phyloP scores from a whole-genome alignment of 1,140 invertebrate species.

The Drosophila tsacasi region DNA sequence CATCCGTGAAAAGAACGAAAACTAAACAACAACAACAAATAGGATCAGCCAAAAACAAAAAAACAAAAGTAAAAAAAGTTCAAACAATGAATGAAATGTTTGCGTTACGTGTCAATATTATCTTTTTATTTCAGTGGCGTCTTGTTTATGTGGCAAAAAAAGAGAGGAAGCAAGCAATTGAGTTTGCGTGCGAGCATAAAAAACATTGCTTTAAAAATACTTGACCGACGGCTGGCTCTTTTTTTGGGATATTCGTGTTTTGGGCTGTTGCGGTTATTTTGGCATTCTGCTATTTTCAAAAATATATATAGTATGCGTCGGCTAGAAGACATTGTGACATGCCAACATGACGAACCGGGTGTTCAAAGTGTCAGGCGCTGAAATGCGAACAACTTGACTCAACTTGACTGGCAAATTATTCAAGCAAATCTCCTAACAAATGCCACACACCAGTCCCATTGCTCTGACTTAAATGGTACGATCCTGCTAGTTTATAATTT shows the following conservation, averaged over 20 bases:
- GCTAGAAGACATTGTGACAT: conserved; percentile 67
- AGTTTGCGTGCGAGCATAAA: conserved; percentile 62
- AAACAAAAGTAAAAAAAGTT: conserved; percentile 19
- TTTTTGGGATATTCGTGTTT: not conserved
- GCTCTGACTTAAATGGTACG: conserved; percentile 9
- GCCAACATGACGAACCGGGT: conserved; percentile 75
- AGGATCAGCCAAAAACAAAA: conserved; percentile 17
- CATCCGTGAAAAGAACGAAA: conserved; percentile 19
- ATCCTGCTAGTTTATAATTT: conserved; percentile 42
- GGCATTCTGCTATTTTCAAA: conserved; percentile 52
- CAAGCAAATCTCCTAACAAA: conserved; percentile 23
- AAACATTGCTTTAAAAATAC: conserved; percentile 80
- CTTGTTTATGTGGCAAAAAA: conserved; percentile 68
- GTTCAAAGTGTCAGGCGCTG: conserved; percentile 78
- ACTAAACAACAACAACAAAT: conserved; percentile 42
- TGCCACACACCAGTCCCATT: conserved; percentile 14
- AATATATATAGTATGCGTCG: conserved; percentile 36
- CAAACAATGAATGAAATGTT: conserved; percentile 82
- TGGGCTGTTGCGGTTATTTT: conserved; percentile 39
- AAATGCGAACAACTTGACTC: conserved; percentile 76
- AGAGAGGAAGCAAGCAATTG: conserved; percentile 54
- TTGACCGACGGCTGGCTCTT: conserved; percentile 37
- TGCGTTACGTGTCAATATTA: conserved; percentile 78
- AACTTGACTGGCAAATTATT: conserved; percentile 69
- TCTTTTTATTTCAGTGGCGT: conserved; percentile 54